Percentiles rank a stretch among this genome's conserved stretches.
Evolutionary conservation across 1,140 invertebrate species (phyloP).

Genomic region (Drusus annulatus): DNA sequence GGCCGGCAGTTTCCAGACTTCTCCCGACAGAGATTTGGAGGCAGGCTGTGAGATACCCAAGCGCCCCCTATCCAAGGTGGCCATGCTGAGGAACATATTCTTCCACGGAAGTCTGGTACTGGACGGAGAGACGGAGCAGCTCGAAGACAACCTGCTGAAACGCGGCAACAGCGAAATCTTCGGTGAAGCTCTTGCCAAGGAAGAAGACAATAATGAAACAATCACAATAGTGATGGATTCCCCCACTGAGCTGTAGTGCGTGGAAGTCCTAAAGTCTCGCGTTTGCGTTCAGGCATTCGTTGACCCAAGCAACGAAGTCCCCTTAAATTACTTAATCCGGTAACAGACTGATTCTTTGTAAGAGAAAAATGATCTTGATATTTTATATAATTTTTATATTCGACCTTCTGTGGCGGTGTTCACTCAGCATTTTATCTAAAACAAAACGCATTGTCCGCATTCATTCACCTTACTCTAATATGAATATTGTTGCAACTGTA

Average conservation of each 20-base stretch:
- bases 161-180: constrained; percentile 22
- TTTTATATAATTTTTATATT: constrained; percentile 57
- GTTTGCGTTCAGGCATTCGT: constrained; percentile 38
- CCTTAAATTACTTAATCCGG: constrained; percentile 47
- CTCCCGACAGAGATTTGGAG: constrained; percentile 48
- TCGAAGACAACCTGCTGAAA: constrained; percentile 33
- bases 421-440: constrained; percentile 14
- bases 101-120: constrained; percentile 55
- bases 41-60: constrained; percentile 49
- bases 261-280: background rate
- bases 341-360: constrained; percentile 55
- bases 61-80: constrained; percentile 56
- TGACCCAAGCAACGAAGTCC: constrained; percentile 55
- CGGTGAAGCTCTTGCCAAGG: constrained; percentile 24
- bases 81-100: constrained; percentile 58
- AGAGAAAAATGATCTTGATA: constrained; percentile 46
- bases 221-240: constrained; percentile 32
- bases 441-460: background rate
- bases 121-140: constrained; percentile 39
- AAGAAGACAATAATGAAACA: constrained; percentile 49
- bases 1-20: constrained; percentile 32
- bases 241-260: constrained; percentile 1
- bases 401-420: constrained; percentile 28
- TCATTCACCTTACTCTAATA: background rate
- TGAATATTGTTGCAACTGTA: too few relatives aligned